Percentiles rank a stretch among this genome's conserved stretches.
Conservation (phyloP, 2,888 invertebrate species). For the Melinaea marsaeus region DNA sequence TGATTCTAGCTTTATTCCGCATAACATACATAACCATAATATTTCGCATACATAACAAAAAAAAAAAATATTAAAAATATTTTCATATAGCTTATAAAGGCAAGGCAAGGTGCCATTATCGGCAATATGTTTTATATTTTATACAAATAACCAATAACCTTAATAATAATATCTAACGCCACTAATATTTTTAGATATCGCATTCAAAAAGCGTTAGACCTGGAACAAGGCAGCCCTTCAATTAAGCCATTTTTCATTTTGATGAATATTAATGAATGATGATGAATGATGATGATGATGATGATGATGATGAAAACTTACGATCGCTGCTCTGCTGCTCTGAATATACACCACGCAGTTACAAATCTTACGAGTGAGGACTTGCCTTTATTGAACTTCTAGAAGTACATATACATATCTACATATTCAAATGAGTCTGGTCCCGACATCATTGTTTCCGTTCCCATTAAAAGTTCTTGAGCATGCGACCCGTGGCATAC, state of each 20-base stretch:
- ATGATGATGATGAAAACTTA: conserved; percentile 74
- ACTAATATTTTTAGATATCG: conserved; percentile 21
- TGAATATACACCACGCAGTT: conserved; percentile 56
- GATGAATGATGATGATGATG: no score
- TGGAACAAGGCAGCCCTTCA: conserved; percentile 74
- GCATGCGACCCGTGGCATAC: neutral
- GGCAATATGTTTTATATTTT: neutral
- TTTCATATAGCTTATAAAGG: no score
- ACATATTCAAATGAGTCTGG: conserved; percentile 29
- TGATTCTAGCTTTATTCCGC: no score
- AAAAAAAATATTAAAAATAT: no score
- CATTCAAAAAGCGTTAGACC: conserved; percentile 52
- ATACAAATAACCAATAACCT: neutral
- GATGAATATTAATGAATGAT: no score
- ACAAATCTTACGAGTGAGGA: conserved; percentile 42
- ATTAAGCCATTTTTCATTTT: conserved; percentile 78
- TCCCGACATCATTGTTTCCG: conserved; percentile 21
- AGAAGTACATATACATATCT: conserved; percentile 29
- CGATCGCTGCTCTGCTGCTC: conserved; percentile 64
- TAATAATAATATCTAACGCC: conserved; percentile 8
- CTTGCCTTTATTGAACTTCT: conserved; percentile 26
- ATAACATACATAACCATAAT: no score
- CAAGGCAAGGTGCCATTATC: no score
- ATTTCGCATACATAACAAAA: no score
- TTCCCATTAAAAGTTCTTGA: conserved; percentile 32